Base-by-base conservation (phyloP, 2,797 vertebrate genomes). In the Phataginus tricuspis region DNA sequence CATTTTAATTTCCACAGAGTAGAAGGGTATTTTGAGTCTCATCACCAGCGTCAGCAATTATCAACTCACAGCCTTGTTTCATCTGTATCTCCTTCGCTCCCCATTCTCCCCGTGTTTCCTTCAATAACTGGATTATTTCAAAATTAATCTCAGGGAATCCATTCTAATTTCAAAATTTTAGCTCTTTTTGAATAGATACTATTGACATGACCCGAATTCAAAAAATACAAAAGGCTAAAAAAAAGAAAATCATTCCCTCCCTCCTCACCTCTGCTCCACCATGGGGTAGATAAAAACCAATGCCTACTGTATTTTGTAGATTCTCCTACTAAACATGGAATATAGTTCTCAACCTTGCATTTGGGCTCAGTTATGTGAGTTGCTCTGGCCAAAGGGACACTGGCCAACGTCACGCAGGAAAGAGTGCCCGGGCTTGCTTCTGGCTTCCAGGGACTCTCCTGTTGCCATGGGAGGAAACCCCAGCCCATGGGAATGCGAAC, bases 171-270 rank as follows among this genome's bases (percentile, higher is more conserved):
- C 68, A 45, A 72, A 27, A 37, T 49, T 88, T 74, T 31, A 53
- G 29, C 51, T 86, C 57, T 87, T 87, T 80, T 61, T n/a, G 57
- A 91, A 51, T 49, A 80, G 63, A 15, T 34, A 80, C 69, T 72
- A 77, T 66, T 90, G 88, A 75, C 64, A 45, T 59, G 49, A 84
- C 71, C 91, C 9, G 14, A 90, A 86, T 91, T 79, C 7, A 7
- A 59, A 42, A 86, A 57, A 15, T 69, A 87, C 16, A 31, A 79
- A 78, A 61, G 27, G 7, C 66, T 51, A 51, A 27, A 94, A 39
- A 94, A 84, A 53, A 94, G 25, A 93, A 72, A 39, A 49, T 57
- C 12, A 0, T 12, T 42, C n/a, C 12, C 29, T 80, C 25, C 57
- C 53, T 89, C 69, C 29, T 27, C 3, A 51, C 49, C 10, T 53